Evolutionary conservation across 2,888 invertebrate genomes (phyloP).

Genomic region (Disparrhopalites patrizii): DNA sequence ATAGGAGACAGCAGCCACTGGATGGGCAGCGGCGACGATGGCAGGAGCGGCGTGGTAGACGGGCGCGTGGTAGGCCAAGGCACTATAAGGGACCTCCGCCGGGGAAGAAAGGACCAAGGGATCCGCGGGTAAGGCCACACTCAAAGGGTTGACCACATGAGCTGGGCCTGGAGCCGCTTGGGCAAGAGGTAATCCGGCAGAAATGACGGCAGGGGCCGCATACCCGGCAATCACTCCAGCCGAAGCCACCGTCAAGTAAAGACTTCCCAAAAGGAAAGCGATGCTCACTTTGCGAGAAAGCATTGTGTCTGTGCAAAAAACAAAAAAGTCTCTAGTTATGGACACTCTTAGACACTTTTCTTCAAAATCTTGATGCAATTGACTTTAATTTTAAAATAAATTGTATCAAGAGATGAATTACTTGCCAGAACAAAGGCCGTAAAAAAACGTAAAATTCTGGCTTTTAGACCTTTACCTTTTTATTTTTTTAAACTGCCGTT

Average conservation of each 20-base stretch:
- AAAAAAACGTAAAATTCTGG: too few relatives aligned
- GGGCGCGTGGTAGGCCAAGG: neutral
- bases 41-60: neutral
- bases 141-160: neutral
- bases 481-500: too few relatives aligned
- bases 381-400: too few relatives aligned
- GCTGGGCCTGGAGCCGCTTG: neutral
- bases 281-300: neutral
- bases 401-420: too few relatives aligned
- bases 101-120: neutral
- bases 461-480: too few relatives aligned
- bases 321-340: too few relatives aligned
- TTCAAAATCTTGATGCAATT: too few relatives aligned
- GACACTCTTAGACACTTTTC: too few relatives aligned
- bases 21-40: neutral
- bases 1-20: neutral
- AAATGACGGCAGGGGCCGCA: neutral
- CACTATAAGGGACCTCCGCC: neutral
- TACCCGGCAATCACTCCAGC: neutral
- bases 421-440: too few relatives aligned
- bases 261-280: neutral
- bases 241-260: neutral
- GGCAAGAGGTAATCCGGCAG: neutral
- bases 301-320: constrained; percentile 1
- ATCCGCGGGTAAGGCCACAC: neutral